These are phyloP conservation scores for Limnephilus lunatus DNA, from an alignment of 2,888 invertebrate species.

Conservation along the genomic window DNA sequence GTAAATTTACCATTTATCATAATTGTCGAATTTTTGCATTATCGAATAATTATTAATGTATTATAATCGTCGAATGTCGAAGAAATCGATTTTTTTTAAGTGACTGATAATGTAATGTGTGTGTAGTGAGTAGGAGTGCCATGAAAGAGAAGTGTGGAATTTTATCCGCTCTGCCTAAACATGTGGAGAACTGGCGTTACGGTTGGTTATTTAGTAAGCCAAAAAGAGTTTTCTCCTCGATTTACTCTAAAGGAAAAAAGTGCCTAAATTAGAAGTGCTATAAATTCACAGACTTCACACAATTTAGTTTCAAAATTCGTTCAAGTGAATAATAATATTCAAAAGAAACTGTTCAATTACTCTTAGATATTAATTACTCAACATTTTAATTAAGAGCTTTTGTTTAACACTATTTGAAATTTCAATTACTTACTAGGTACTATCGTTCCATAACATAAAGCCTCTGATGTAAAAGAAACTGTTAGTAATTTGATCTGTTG, in stretches of 20 bases:
- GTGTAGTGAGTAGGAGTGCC: background rate
- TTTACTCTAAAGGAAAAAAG: background rate
- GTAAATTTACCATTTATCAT: no score
- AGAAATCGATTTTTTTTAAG: no score
- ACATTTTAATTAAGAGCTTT: background rate
- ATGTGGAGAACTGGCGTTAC: background rate
- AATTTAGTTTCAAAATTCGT: background rate
- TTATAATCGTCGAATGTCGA: no score
- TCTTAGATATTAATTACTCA: background rate
- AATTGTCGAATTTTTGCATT: no score
- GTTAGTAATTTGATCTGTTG: background rate
- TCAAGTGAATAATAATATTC: background rate
- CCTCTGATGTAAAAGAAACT: constrained; percentile 12
- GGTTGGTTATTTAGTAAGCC: background rate
- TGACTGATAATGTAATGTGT: background rate
- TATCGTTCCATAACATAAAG: constrained; percentile 39
- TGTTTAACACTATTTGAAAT: background rate
- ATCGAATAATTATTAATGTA: no score
- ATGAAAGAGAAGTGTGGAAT: background rate
- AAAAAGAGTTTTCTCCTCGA: background rate
- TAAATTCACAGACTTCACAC: background rate
- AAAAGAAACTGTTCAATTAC: background rate
- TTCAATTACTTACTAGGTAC: background rate
- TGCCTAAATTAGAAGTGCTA: background rate
- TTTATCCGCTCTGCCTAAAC: background rate